Base-by-base conservation (phyloP, 2,113 vertebrate genomes). In the Phylloscopus whistleri region DNA sequence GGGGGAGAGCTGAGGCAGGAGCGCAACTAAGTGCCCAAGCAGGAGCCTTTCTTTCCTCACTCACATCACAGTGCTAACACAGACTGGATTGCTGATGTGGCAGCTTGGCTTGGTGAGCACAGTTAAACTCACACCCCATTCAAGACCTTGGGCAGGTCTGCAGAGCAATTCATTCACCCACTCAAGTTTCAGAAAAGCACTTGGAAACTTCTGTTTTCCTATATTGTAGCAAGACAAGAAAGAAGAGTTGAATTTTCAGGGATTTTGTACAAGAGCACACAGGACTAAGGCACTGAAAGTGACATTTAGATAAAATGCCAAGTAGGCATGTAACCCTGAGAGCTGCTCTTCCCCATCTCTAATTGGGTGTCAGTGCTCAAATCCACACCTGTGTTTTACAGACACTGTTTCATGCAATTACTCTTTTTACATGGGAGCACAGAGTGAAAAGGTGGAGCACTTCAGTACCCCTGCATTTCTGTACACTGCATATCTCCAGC, bases 71-170 rank as follows among this genome's bases (percentile, higher is more conserved):
- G 9, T 4, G 16, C 26, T 52, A 27, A 39, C 12, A 46, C 18
- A 39, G 46, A 16, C 11, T 33, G 60, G 24, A 20, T 24, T 15
- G 11, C 31, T 58, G 63, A 37, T 3, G 2, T 0, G 0, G 39
- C 21, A 14, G 19, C n/a, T 76, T 19, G 35, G 30, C 35, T 82
- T 51, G n/a, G 30, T 33, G 19, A 56, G 27, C 35, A 41, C 64
- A 70, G 23, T 10, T 48, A 55, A 85, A 30, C 14, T 72, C 31
- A 23, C 2, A 7, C 0, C 1, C 5, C 10, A 33, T 56, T 49
- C n/a, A 56, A 92, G 85, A 52, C 19, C 41, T 52, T n/a, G 6
- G 69, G 24, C 11, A 41, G 31, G 27, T 58, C 31, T 72, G 48
- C 6, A 2, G 67, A 60, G 10, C 23, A 67, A 60, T 12, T 31